Percentiles rank a stretch among this genome's conserved stretches.
Evolutionary conservation across 2,888 invertebrate species (phyloP).

Genomic region (Nomada ruficornis): DNA sequence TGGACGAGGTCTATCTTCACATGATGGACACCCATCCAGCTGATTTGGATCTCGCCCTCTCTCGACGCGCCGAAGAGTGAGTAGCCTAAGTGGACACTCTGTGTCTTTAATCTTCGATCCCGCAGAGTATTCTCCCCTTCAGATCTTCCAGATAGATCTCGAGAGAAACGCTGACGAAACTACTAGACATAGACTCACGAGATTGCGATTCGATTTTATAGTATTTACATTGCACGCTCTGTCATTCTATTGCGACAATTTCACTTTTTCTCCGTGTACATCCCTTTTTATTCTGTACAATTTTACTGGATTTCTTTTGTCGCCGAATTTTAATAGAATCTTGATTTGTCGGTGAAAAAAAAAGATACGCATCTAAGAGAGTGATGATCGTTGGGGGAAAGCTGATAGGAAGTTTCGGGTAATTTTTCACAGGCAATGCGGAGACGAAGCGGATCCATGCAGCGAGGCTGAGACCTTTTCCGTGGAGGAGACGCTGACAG

Average conservation of each 20-base stretch:
- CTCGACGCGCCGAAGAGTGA: conserved; percentile 84
- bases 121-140: background rate
- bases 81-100: conserved; percentile 58
- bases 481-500: conserved; percentile 76
- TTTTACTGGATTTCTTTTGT: background rate
- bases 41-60: conserved; percentile 88
- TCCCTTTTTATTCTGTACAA: background rate
- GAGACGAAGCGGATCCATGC: conserved; percentile 80
- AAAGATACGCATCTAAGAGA: background rate
- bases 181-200: too few relatives aligned
- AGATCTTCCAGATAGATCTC: background rate
- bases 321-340: conserved; percentile 14
- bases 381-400: background rate
- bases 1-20: conserved; percentile 94
- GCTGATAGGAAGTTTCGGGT: conserved; percentile 21
- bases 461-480: conserved; percentile 82
- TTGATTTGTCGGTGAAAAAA: conserved; percentile 13
- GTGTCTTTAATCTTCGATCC: conserved; percentile 4
- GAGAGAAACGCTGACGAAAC: background rate
- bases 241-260: too few relatives aligned
- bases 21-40: conserved; percentile 94
- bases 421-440: conserved; percentile 77
- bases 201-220: background rate
- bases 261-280: too few relatives aligned
- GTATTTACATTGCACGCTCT: background rate